phyloP scores from a whole-genome alignment of 30 jellyfish, hydroid and myxozoan genomes.

The Aurelia aurita region DNA sequence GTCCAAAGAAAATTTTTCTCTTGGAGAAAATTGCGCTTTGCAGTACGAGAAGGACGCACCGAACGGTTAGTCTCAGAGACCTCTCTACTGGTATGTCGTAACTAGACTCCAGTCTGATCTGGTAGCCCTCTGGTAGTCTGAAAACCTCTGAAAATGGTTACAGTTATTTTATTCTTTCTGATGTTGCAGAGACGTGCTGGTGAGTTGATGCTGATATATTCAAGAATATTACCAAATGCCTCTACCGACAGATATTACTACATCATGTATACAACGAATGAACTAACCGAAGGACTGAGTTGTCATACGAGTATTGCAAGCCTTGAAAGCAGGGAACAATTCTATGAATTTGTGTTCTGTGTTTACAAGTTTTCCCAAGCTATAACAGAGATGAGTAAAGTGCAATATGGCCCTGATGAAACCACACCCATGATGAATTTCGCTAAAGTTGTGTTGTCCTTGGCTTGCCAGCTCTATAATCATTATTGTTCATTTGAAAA shows the following conservation, averaged over 20 bases:
- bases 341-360: slow-evolving; percentile 60
- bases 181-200: slow-evolving; percentile 69
- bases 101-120: no score
- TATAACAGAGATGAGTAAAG: slow-evolving; percentile 3
- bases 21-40: no score
- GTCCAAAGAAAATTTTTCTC: no score
- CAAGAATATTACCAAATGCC: slow-evolving; percentile 21
- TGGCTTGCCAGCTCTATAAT: slow-evolving; percentile 35
- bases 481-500: slow-evolving; percentile 52
- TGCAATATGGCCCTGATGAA: background rate
- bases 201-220: slow-evolving; percentile 32
- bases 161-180: background rate
- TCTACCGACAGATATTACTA: slow-evolving; percentile 12
- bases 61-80: no score
- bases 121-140: no score
- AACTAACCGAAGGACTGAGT: slow-evolving; percentile 50
- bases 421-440: background rate
- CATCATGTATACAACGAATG: slow-evolving; percentile 46
- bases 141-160: background rate
- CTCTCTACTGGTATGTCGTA: no score
- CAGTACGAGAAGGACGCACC: no score
- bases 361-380: slow-evolving; percentile 53
- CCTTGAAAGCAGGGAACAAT: slow-evolving; percentile 68
- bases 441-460: background rate
- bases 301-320: slow-evolving; percentile 67